Base-by-base conservation (phyloP, 2,113 vertebrate species). In the Macroglossus sobrinus region DNA sequence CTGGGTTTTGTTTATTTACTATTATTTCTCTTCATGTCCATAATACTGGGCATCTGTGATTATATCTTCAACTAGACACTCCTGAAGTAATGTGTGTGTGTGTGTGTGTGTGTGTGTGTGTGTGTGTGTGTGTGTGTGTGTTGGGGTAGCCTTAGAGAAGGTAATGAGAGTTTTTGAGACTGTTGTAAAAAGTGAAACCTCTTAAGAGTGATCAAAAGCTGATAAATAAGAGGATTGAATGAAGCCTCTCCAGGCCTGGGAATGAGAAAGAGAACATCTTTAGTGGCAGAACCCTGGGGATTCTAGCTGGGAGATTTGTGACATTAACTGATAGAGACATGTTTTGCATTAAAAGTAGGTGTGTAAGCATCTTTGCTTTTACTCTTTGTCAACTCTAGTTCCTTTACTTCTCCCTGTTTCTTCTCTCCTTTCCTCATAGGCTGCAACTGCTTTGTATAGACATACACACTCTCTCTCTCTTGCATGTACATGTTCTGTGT, bases 141-240 rank as follows among this genome's bases (percentile, higher is more conserved):
- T 69, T 3, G 47, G 24, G 28, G 28, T 30, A 61, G 59, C 35
- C 47, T 72, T 43, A 80, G 38, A 91, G 43, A 84, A 89, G 33
- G 53, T 71, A 71, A 63, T 59, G 30, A 21, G 30, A 50, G 4
- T 68, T 86, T 57, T 57, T 89, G 55, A 93, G 30, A 84, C 21
- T 30, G 33, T 13, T 59, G n/a, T 45, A 64, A 33, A 66, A 94
- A 93, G 78, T n/a, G n/a, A 97, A 94, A 66, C 53, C 76, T 84
- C 71, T 80, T 88, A 59, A 81, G 64, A 69, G 30, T 91, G 38
- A 97, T 45, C 13, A 78, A 92, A 95, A 78, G 45, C 15, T 66
- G 55, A 75, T 71, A 88, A 93, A 93, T 43, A 80, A 74, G n/a
- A 79, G 45, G 47, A 66, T 2, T 40, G 24, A 75, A 43, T 50